Base-by-base conservation (phyloP, 2,797 vertebrate genomes). In the Myotis findleyi region DNA sequence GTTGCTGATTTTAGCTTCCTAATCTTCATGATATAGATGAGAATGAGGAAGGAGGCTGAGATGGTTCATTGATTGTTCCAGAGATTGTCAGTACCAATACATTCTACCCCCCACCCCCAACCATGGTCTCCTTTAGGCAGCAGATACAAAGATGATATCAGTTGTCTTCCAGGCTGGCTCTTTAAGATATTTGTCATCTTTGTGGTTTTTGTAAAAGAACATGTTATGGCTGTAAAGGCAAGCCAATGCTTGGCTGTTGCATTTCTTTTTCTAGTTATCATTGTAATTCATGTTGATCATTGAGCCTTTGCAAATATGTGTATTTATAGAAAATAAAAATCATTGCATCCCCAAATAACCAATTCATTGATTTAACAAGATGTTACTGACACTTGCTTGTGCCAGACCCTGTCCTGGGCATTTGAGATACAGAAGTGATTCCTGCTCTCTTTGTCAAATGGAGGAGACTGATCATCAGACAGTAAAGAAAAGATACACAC, bases 281-380 rank as follows among this genome's bases (percentile, higher is more conserved):
- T 59, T 89, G 2, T 59, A 59, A 69, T 86, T 77, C 44, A 25
- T 27, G 12, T 23, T 62, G 36, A 33, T 84, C 7, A 49, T 13
- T 27, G 38, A 87, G 21, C 30, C 47, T 66, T 55, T 84, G 36
- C 11, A 80, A 86, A 80, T 88, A 41, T 59, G 41, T 20, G 11
- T 69, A 18, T 49, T 59, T 76, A 62, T 7, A 69, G 41, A 75
- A 95, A 93, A 53, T 44, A 20, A 47, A 96, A 72, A 38, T 4
- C 9, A 66, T 64, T 47, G 5, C 18, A 64, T 66, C 4, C 4
- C 68, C 18, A 88, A 66, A 71, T 33, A 95, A 41, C 14, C 8
- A 53, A 30, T 17, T 38, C 4, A 36, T 47, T 17, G 30, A 86
- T 33, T 77, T 17, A 21, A n/a, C 17, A 73, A 38, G 20, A 76